These are phyloP conservation scores for Salvator merianae DNA, from an alignment of 2,113 vertebrate species.

Conservation along the genomic window DNA sequence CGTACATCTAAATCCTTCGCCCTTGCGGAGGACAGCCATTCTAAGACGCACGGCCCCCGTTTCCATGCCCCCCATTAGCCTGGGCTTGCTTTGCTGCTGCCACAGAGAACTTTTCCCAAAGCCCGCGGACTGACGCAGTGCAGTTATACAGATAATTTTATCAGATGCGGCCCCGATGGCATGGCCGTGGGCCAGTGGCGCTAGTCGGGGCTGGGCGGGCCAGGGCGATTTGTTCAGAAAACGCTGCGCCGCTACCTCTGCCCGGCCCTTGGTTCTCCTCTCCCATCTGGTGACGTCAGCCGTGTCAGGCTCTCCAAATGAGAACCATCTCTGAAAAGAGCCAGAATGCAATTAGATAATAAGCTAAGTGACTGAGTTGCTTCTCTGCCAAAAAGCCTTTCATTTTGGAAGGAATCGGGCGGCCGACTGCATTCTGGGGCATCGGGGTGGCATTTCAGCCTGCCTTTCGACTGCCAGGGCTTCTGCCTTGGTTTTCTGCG, in stretches of 20 bases:
- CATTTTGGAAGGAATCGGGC: neutral
- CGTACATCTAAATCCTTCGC: no score
- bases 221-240: neutral
- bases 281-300: neutral
- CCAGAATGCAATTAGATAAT: neutral
- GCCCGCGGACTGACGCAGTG: slow-evolving; percentile 42
- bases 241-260: rapidly evolving
- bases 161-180: slow-evolving; percentile 11
- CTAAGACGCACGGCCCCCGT: no score
- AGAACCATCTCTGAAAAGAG: neutral
- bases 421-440: no score
- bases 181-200: slow-evolving; percentile 7
- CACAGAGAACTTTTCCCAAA: slow-evolving; percentile 39
- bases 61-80: neutral
- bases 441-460: no score
- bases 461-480: no score
- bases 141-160: slow-evolving; percentile 35
- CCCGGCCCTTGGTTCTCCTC: neutral
- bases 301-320: neutral
- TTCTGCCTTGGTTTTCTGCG: no score
- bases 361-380: neutral
- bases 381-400: neutral
- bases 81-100: neutral
- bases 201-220: neutral
- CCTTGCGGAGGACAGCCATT: no score